Percentiles rank a stretch among this genome's conserved stretches.
Conservation (phyloP, 35 echinoderm and acorn worm species). For the Heliocidaris tuberculata region DNA sequence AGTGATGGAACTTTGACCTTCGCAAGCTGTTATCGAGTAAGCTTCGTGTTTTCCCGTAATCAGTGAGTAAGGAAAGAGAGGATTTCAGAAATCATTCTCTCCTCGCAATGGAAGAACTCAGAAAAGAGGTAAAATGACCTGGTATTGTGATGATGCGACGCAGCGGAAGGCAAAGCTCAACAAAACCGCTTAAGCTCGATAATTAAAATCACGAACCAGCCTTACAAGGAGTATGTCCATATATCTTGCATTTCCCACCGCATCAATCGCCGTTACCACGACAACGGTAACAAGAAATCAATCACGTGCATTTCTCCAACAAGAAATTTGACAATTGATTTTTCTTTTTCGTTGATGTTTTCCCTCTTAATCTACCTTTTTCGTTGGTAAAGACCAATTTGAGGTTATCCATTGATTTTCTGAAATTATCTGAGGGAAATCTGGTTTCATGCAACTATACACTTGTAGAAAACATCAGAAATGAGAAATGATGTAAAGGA, state of each 20-base stretch:
- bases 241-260: neutral
- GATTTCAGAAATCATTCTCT: neutral
- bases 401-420: neutral
- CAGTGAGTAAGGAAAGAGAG: neutral
- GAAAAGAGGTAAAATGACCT: neutral
- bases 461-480: no score
- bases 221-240: neutral
- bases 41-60: neutral
- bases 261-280: neutral
- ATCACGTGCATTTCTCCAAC: neutral
- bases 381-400: neutral
- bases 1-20: neutral
- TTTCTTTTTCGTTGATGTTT: neutral
- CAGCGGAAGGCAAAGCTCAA: constrained; percentile 21
- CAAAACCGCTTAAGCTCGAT: constrained; percentile 36
- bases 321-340: constrained; percentile 13
- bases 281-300: neutral
- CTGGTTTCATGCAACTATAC: no score
- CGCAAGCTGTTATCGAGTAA: neutral
- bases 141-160: neutral
- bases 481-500: no score
- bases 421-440: neutral
- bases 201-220: constrained; percentile 42
- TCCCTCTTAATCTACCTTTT: neutral
- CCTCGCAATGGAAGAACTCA: neutral